phyloP scores from a whole-genome alignment of 2,113 vertebrate genomes.

The Ammospiza nelsoni region DNA sequence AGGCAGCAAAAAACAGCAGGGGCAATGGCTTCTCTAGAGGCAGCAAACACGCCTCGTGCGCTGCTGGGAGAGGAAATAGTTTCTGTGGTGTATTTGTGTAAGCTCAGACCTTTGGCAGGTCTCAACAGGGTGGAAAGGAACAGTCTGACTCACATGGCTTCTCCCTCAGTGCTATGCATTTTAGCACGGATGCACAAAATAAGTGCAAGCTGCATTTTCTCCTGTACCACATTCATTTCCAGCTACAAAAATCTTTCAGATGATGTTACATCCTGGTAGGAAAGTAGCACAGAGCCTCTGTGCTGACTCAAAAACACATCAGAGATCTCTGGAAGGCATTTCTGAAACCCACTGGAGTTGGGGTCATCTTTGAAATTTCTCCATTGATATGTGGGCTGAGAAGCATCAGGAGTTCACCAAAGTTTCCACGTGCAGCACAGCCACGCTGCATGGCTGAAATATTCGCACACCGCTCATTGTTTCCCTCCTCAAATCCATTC shows the following conservation, averaged over 20 bases:
- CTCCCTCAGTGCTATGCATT: neutral
- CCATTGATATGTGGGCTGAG: neutral
- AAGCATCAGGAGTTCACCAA: neutral
- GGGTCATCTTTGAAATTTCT: neutral
- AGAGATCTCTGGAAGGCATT: neutral
- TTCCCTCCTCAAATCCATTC: neutral
- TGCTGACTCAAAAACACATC: neutral
- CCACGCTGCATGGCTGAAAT: neutral
- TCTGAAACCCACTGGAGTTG: neutral
- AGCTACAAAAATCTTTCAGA: neutral
- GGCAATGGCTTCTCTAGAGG: neutral
- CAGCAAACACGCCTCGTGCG: accelerated
- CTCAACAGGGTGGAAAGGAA: neutral
- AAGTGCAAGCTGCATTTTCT: neutral
- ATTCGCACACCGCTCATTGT: accelerated
- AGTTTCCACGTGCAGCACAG: neutral
- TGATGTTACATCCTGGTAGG: neutral
- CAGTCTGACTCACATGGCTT: neutral
- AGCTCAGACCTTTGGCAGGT: neutral
- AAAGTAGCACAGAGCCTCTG: neutral
- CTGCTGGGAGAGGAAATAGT: neutral
- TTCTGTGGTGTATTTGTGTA: accelerated
- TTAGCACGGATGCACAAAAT: neutral
- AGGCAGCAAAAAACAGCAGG: neutral
- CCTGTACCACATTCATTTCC: neutral